Percentiles rank a stretch among this genome's conserved stretches.
These are phyloP conservation scores for Scalopus aquaticus DNA, from an alignment of 2,113 vertebrate species.

Conservation along the genomic window DNA sequence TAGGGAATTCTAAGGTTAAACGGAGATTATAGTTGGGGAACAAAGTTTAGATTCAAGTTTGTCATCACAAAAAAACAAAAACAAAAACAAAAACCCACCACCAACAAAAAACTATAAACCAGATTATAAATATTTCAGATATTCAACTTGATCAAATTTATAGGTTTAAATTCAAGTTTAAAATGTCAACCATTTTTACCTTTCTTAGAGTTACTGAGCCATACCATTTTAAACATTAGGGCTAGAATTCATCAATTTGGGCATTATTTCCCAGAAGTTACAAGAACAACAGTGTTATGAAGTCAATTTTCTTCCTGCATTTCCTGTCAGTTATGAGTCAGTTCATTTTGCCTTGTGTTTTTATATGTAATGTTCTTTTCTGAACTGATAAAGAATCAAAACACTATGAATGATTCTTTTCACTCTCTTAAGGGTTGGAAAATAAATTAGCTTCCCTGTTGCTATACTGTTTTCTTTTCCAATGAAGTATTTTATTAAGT, in stretches of 20 bases:
- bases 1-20: constrained; percentile 20
- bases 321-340: not conserved
- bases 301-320: constrained; percentile 3
- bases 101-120: not conserved
- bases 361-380: not conserved
- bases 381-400: constrained; percentile 12
- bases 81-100: too few relatives aligned
- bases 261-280: constrained; percentile 23
- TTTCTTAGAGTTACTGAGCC: not conserved
- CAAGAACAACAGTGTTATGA: not conserved
- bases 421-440: not conserved
- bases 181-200: constrained; percentile 18
- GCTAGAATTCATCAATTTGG: not conserved
- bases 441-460: constrained; percentile 15
- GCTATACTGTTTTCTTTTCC: not conserved
- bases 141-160: constrained; percentile 27
- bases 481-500: not conserved
- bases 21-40: not conserved
- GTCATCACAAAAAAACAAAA: not conserved
- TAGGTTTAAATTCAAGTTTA: constrained; percentile 49
- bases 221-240: constrained; percentile 4
- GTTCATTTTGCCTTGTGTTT: constrained; percentile 29
- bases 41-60: constrained; percentile 45
- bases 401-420: not conserved
- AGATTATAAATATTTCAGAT: constrained; percentile 44